Evolutionary conservation across 2,113 vertebrate genomes (phyloP), one percentile per base, ranked within the genome.

Genomic region (Psittacus erithacus): DNA sequence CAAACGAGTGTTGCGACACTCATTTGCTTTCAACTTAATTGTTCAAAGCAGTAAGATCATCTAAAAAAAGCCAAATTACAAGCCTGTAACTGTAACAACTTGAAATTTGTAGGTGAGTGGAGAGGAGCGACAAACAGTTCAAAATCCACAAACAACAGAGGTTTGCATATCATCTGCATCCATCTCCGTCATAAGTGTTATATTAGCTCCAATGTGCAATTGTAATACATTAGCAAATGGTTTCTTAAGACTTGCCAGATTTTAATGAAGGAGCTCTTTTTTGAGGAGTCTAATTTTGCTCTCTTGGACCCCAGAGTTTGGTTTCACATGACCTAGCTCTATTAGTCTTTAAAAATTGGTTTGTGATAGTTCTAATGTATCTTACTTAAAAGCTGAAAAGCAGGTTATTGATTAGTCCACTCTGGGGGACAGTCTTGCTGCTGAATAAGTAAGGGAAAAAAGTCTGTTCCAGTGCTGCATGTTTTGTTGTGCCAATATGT

Each of bases 331-430:
- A 71, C 57, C 20, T 10, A 53, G 33, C n/a, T 62, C 47, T 67
- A 82, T 74, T 50, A 57, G 82, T 82, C 78, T 95, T 75, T 41
- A 27, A 79, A 95, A 95, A 63, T 7, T 19, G 47, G 18, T 35
- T 76, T 17, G 60, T 69, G 62, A 92, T 64, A 79, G n/a, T 43
- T 76, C 47, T 67, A 27, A 50, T 69, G 15, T n/a, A 41, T 83
- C 78, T 89, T 67, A 33, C 82, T 95, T 70, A 95, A 86, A 71
- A 86, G 53, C 76, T 85, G 55, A 55, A 65, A 82, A 95, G 78
- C 80, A 92, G 78, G 44, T 38, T 43, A 82, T 55, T 53, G 43
- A 52, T 75, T 74, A 82, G 55, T 52, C 24, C 55, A 67, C 44
- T 78, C 84, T 28, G 13, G 22, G 23, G 81, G 81, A 69, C 39